Conservation (phyloP, 2,888 invertebrate genomes). For the Amphiduros pacificus region DNA sequence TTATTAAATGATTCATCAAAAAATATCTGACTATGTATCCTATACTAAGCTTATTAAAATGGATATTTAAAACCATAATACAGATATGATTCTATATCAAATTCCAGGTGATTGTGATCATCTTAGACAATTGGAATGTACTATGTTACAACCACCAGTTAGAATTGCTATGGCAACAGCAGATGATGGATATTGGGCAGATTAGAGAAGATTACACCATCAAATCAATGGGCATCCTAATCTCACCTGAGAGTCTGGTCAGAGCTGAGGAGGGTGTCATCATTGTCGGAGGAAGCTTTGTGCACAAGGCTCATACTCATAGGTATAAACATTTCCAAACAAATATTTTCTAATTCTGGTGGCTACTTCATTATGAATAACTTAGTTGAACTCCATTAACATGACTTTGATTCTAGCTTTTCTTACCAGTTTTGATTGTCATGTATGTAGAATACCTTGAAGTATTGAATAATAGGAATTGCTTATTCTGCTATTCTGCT, state of each 20-base stretch:
- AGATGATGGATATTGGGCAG: constrained; percentile 36
- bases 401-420: too few species aligned
- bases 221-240: constrained; percentile 46
- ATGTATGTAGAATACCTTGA: too few species aligned
- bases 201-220: constrained; percentile 39
- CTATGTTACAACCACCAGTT: constrained; percentile 46
- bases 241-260: constrained; percentile 45
- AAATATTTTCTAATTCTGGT: too few species aligned
- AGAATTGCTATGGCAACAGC: constrained; percentile 44
- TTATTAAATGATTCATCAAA: too few species aligned
- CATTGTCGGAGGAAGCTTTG: constrained; percentile 49
- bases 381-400: too few species aligned
- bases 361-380: too few species aligned
- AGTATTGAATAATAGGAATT: too few species aligned
- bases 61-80: not conserved
- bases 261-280: constrained; percentile 47
- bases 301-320: constrained; percentile 32
- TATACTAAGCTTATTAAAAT: too few species aligned
- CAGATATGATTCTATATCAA: not conserved
- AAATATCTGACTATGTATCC: too few species aligned
- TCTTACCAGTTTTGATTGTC: too few species aligned
- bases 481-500: too few species aligned
- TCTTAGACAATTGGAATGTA: constrained; percentile 51
- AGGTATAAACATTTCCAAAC: too few species aligned
- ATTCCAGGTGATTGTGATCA: constrained; percentile 49